Evolutionary conservation across 2,113 vertebrate species (phyloP).

Genomic region (Hiodon tergisus): DNA sequence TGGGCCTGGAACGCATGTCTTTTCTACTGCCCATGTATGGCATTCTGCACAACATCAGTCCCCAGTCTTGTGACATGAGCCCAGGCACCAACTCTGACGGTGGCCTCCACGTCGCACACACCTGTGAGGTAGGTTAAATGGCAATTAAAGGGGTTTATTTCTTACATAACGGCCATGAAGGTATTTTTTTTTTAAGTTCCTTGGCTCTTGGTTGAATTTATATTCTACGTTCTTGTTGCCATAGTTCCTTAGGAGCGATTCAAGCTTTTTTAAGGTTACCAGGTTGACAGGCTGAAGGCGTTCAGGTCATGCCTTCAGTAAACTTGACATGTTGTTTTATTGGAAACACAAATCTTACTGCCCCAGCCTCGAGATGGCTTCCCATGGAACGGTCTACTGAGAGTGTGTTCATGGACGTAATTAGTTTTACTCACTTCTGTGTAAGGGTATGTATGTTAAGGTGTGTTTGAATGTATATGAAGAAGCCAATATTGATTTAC

Average conservation of each 20-base stretch:
- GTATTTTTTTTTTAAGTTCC: no score
- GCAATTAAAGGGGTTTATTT: no score
- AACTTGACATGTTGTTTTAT: not conserved
- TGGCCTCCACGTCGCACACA: constrained; percentile 41
- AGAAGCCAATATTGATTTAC: not conserved
- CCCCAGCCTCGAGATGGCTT: no score
- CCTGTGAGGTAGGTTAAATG: constrained; percentile 49
- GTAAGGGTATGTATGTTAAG: no score
- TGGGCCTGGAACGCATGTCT: constrained; percentile 36
- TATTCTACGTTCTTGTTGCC: no score
- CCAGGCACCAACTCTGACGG: constrained; percentile 33
- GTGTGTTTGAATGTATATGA: not conserved
- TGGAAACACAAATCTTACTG: not conserved
- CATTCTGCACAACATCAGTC: constrained; percentile 54
- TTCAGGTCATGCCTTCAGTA: not conserved
- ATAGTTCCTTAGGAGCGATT: no score
- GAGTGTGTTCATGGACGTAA: not conserved
- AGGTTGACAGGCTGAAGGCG: no score
- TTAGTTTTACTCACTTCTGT: no score
- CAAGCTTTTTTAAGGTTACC: no score
- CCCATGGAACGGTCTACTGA: not conserved
- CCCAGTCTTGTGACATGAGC: constrained; percentile 45
- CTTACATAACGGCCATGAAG: not conserved
- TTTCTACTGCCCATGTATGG: constrained; percentile 51
- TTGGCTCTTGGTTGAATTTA: no score